Evolutionary conservation across 2,888 invertebrate species (phyloP).

Genomic region (Andricus quercusramuli): DNA sequence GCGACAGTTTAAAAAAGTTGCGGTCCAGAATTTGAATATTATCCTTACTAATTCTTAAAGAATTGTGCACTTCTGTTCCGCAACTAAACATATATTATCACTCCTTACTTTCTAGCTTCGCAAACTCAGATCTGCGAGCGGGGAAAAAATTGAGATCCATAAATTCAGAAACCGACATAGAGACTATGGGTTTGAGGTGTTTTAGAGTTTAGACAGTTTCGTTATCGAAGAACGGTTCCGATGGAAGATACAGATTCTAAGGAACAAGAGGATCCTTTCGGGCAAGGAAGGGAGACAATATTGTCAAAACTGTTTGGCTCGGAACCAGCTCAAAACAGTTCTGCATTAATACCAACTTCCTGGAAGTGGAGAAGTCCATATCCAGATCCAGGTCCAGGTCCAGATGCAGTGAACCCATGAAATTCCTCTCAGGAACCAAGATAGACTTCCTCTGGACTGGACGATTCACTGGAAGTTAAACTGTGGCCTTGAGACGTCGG

Average conservation of each 20-base stretch:
- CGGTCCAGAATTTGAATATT: neutral
- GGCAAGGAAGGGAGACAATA: slow-evolving; percentile 21
- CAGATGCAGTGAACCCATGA: slow-evolving; percentile 1
- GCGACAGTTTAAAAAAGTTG: neutral
- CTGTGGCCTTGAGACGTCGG: slow-evolving; percentile 57
- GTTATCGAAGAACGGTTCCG: neutral
- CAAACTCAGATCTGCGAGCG: neutral
- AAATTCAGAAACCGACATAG: slow-evolving; percentile 6
- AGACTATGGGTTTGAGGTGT: neutral
- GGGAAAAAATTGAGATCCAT: slow-evolving; percentile 33
- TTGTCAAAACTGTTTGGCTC: slow-evolving; percentile 13
- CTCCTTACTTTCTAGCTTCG: slow-evolving; percentile 12
- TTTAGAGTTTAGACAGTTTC: neutral
- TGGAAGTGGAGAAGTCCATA: neutral
- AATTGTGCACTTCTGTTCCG: neutral
- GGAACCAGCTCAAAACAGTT: slow-evolving; percentile 9
- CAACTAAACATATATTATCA: neutral
- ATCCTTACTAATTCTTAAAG: neutral
- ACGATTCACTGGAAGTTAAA: slow-evolving; percentile 28
- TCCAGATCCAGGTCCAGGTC: neutral
- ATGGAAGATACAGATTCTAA: slow-evolving; percentile 19
- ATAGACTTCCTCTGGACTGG: slow-evolving; percentile 1
- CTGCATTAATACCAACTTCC: slow-evolving; percentile 13
- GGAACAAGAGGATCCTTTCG: slow-evolving; percentile 32
- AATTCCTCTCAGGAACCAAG: neutral